Evolutionary conservation across 2,797 vertebrate species (phyloP).

Genomic region (Aphelocoma californica): DNA sequence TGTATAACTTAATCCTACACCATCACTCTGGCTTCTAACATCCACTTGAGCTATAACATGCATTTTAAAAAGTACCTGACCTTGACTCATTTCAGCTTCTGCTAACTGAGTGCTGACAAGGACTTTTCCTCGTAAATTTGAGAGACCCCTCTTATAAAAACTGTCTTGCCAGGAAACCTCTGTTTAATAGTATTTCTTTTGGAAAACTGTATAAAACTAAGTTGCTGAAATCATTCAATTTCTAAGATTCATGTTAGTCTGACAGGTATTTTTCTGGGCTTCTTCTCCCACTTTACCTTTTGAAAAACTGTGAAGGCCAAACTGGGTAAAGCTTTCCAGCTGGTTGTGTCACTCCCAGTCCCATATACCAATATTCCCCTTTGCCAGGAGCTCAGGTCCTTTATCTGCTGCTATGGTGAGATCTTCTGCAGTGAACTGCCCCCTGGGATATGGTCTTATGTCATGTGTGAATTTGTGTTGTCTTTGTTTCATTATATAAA

Average conservation of each 20-base stretch:
- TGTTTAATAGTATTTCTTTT: background rate
- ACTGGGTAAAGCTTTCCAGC: background rate
- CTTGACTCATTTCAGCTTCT: background rate
- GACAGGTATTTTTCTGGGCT: background rate
- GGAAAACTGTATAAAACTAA: background rate
- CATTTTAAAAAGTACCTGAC: background rate
- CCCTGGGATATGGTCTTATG: background rate
- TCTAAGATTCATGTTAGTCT: background rate
- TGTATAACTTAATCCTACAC: background rate
- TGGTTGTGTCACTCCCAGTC: background rate
- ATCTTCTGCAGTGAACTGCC: background rate
- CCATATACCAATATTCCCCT: background rate
- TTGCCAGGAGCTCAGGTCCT: background rate
- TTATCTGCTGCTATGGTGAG: background rate
- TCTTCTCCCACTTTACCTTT: background rate
- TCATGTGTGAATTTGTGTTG: background rate
- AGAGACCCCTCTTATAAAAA: background rate
- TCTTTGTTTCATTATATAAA: background rate
- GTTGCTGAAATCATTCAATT: background rate
- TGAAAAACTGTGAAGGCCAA: background rate
- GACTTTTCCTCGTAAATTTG: background rate
- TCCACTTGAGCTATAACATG: background rate
- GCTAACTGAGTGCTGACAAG: background rate
- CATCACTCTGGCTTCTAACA: background rate
- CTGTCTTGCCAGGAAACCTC: background rate